phyloP scores from a whole-genome alignment of 2,888 invertebrate species.

The Drosophila acutilabella region DNA sequence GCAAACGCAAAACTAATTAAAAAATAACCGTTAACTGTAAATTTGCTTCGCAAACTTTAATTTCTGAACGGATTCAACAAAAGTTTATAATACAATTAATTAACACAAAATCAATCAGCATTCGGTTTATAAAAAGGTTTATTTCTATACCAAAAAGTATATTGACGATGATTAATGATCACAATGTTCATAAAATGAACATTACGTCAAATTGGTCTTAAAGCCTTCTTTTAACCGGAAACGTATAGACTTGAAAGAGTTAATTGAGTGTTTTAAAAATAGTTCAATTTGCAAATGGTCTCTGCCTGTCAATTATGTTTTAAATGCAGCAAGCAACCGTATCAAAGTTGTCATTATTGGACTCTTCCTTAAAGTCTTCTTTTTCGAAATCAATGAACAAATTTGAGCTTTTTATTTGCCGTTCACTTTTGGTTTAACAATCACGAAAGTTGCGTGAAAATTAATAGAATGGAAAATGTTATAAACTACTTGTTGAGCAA shows the following conservation, averaged over 20 bases:
- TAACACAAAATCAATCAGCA: too few species aligned
- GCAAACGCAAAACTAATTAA: background rate
- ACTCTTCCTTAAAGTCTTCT: constrained; percentile 30
- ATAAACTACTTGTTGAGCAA: constrained; percentile 38
- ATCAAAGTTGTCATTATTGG: constrained; percentile 6
- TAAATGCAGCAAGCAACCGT: constrained; percentile 4
- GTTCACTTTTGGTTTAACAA: constrained; percentile 64
- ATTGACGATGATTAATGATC: constrained; percentile 1
- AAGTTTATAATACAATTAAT: too few species aligned
- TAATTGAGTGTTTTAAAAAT: background rate
- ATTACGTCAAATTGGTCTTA: background rate
- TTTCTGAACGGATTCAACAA: too few species aligned
- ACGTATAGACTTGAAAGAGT: background rate
- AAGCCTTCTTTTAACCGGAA: background rate
- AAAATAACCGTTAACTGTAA: background rate
- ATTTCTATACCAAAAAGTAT: too few species aligned
- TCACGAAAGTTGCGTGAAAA: constrained; percentile 69
- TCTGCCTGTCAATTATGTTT: constrained; percentile 7
- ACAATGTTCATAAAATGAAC: background rate
- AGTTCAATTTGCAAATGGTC: background rate
- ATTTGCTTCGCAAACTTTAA: background rate
- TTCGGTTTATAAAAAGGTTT: too few species aligned
- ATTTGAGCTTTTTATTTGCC: constrained; percentile 27
- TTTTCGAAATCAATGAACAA: constrained; percentile 43
- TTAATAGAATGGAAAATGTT: constrained; percentile 73